Percentiles rank a stretch among this genome's conserved stretches.
Conservation (phyloP, 35 echinoderm and acorn worm species). For the Acanthaster planci region DNA sequence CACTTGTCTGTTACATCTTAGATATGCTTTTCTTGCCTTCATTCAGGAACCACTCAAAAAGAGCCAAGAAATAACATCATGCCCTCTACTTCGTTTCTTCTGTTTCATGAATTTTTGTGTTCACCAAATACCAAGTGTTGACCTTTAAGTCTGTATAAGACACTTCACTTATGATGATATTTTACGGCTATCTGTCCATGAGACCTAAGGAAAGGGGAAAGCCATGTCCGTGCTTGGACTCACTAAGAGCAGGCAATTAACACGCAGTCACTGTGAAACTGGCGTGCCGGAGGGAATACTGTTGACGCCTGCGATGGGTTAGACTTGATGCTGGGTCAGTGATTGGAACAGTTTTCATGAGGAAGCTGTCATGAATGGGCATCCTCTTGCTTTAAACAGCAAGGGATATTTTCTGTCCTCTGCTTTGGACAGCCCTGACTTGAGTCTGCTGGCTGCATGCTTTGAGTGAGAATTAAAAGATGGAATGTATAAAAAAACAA, state of each 20-base stretch:
- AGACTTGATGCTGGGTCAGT: not conserved
- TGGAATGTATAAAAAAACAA: too few relatives aligned
- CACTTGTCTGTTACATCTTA: too few relatives aligned
- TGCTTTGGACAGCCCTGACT: not conserved
- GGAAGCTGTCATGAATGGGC: not conserved
- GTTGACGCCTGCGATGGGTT: not conserved
- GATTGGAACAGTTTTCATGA: not conserved
- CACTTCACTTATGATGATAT: not conserved
- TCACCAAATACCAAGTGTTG: not conserved
- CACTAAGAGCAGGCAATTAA: constrained; percentile 5
- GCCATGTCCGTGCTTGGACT: constrained; percentile 12
- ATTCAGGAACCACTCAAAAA: too few relatives aligned
- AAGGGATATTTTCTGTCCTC: not conserved
- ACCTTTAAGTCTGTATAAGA: not conserved
- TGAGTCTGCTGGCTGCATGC: too few relatives aligned
- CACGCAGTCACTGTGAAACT: not conserved
- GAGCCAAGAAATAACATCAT: not conserved
- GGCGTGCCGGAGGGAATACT: not conserved
- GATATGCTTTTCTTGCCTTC: too few relatives aligned
- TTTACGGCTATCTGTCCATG: not conserved
- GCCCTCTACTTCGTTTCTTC: not conserved
- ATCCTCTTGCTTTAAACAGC: not conserved
- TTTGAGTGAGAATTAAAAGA: too few relatives aligned
- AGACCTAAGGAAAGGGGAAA: not conserved
- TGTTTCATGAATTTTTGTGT: too few relatives aligned